Base-by-base conservation (phyloP, 2,888 invertebrate genomes). In the Conops quadrifasciatus region DNA sequence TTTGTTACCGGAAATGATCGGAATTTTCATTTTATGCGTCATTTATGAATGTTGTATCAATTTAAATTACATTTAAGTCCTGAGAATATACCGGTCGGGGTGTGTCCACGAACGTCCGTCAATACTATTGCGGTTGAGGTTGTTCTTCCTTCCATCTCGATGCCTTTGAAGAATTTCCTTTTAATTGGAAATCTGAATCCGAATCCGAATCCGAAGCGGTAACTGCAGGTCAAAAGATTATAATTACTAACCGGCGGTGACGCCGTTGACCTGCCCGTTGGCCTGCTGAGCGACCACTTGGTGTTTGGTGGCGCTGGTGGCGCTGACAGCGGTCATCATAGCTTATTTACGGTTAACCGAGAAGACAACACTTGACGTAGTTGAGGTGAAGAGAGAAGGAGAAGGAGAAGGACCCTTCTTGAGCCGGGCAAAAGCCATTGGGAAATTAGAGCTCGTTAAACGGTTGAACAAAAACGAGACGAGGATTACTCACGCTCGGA, bases 371-470 rank as follows among this genome's bases (percentile, higher is more conserved):
- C 68, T 62, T 68, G 62, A 16, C 51, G 30, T 15, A 24, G 2
- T 28, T 16, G 26, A 16, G 3, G 5, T 7, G 26, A 26, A 5
- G 9, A n/a, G 51, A 2, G 19, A 1, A 26, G 51, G 36, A 43
- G n/a, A n/a, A n/a, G n/a, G n/a, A n/a, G n/a, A 21, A 21, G 16
- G 21, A 21, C 2, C 16, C 7, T 19, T 15, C 16, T 13, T 16
- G 5, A 49, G 21, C 21, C 21, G 30, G 13, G 24, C 30, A 51
- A n/a, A n/a, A n/a, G n/a, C 68, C 68, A 51, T 49, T 60, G 81
- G 82, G 82, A 82, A 82, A 83, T 80, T 81, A 82, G 73, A 73
- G 71, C 70, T 77, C 77, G 79, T 79, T 80, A 79, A 79, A 80
- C 79, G 80, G 74, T 79, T 80, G 75, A 75, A n/a, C 21, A 36